phyloP scores from a whole-genome alignment of 2,113 vertebrate species.

The Coreoperca whiteheadi region DNA sequence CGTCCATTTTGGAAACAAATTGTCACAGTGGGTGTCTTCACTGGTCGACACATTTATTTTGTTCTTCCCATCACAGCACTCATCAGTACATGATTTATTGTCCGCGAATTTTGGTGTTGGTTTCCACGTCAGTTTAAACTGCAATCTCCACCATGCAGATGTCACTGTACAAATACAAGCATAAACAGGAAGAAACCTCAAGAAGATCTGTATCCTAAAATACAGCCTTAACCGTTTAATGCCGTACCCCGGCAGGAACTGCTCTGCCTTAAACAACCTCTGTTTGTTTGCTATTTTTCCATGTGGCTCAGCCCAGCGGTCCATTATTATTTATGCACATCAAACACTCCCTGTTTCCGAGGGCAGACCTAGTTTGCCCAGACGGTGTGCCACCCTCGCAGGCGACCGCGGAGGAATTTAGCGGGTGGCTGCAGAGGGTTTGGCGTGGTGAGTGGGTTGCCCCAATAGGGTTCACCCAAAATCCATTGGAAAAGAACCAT shows the following conservation, averaged over 20 bases:
- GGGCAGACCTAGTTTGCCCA: slow-evolving; percentile 65
- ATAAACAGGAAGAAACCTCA: slow-evolving; percentile 69
- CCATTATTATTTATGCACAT: slow-evolving; percentile 82
- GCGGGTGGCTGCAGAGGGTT: slow-evolving; percentile 62
- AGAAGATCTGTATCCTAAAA: slow-evolving; percentile 64
- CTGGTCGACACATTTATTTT: neutral
- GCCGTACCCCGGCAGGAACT: slow-evolving; percentile 74
- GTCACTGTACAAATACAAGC: slow-evolving; percentile 41
- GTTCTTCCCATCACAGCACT: neutral
- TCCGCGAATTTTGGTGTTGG: neutral
- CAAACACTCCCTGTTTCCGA: slow-evolving; percentile 77
- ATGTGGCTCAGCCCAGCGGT: slow-evolving; percentile 51
- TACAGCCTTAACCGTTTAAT: slow-evolving; percentile 55
- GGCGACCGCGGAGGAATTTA: slow-evolving; percentile 71
- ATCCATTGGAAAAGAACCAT: slow-evolving; percentile 61
- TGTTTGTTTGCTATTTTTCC: slow-evolving; percentile 83
- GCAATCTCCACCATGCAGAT: neutral
- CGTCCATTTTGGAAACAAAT: slow-evolving; percentile 28
- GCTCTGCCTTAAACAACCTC: slow-evolving; percentile 78
- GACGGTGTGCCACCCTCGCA: slow-evolving; percentile 70
- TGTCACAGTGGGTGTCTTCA: neutral
- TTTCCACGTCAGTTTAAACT: slow-evolving; percentile 12
- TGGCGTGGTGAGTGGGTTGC: slow-evolving; percentile 43
- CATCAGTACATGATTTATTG: neutral
- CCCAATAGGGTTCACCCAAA: slow-evolving; percentile 70